These are phyloP conservation scores for Mobula birostris DNA, from an alignment of 2,113 vertebrate species.

Conservation along the genomic window DNA sequence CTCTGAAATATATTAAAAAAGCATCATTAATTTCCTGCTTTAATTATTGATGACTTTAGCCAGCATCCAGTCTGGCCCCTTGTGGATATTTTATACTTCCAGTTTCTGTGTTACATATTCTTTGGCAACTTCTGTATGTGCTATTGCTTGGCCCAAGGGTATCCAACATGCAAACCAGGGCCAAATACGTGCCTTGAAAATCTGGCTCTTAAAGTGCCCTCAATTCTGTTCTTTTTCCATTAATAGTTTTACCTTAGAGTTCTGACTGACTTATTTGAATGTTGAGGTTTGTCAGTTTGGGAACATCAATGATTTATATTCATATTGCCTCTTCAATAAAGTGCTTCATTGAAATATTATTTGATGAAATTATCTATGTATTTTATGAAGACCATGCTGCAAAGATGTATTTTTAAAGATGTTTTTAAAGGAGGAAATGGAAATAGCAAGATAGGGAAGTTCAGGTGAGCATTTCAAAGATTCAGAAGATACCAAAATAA, in stretches of 20 bases:
- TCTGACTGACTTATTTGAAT: neutral
- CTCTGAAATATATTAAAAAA: neutral
- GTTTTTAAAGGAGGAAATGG: neutral
- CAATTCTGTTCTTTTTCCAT: neutral
- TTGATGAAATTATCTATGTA: neutral
- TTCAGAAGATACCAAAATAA: neutral
- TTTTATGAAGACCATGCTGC: no score
- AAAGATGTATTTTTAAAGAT: neutral
- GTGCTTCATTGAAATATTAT: neutral
- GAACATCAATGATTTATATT: neutral
- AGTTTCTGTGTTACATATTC: constrained; percentile 11
- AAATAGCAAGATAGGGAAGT: neutral
- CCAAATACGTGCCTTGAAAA: neutral
- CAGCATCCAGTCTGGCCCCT: neutral
- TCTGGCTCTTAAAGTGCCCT: neutral
- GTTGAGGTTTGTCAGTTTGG: neutral
- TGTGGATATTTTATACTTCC: constrained; percentile 31
- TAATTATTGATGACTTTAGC: constrained; percentile 7
- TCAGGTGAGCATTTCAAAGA: neutral
- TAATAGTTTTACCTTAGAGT: neutral
- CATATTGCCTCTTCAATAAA: neutral
- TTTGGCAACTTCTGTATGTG: constrained; percentile 23
- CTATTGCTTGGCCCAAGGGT: constrained; percentile 3
- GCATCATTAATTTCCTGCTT: constrained; percentile 17
- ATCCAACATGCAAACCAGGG: constrained; percentile 16